A percentile compares a stretch with the other conserved stretches of the same genome.
phyloP scores from a whole-genome alignment of 2,113 vertebrate species.

The Chlorocebus sabaeus region DNA sequence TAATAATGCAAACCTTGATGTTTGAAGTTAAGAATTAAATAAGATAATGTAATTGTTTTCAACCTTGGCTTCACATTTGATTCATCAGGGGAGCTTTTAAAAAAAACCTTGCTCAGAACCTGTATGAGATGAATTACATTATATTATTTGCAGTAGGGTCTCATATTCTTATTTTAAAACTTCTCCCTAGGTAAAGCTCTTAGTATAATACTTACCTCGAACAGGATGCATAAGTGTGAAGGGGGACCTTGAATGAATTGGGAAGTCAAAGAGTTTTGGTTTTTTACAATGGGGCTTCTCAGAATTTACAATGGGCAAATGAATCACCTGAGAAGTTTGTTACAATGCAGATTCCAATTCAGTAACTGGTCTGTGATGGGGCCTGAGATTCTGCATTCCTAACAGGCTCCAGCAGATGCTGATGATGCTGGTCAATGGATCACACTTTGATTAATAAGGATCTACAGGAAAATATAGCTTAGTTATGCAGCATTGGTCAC shows the following conservation, averaged over 20 bases:
- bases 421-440: too few species aligned
- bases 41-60: neutral
- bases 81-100: neutral
- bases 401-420: neutral
- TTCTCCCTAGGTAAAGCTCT: neutral
- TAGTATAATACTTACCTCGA: neutral
- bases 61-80: neutral
- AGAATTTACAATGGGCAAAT: neutral
- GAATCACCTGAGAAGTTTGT: neutral
- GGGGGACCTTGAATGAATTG: neutral
- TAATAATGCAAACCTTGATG: neutral
- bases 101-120: constrained; percentile 8
- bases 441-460: neutral
- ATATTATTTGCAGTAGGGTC: neutral
- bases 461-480: neutral
- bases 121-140: neutral
- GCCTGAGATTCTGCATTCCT: neutral
- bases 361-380: neutral
- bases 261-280: neutral
- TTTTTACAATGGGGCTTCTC: neutral
- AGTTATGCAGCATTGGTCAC: neutral
- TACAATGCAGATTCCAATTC: neutral
- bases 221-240: neutral
- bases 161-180: neutral
- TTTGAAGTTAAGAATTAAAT: neutral